Conservation (phyloP, 2,797 vertebrate species). For the Pteropus rufus region DNA sequence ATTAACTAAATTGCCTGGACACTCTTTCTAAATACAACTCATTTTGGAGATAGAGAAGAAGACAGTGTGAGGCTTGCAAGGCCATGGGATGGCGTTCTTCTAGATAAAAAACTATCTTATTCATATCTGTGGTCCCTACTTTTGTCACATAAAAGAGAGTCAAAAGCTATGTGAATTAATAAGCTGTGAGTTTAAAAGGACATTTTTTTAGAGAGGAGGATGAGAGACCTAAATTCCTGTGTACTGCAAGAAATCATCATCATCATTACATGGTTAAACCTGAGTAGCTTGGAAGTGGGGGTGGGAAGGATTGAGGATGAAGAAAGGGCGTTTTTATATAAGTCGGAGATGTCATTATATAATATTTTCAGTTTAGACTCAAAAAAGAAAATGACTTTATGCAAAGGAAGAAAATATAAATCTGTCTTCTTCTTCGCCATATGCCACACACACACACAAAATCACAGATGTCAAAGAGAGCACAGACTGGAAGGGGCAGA, state of each 20-base stretch:
- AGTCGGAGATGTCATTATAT: background rate
- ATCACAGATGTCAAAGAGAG: conserved; percentile 18
- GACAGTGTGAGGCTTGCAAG: background rate
- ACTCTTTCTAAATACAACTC: background rate
- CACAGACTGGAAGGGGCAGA: background rate
- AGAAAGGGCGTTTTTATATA: conserved; percentile 9
- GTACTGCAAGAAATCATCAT: background rate
- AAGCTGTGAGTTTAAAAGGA: background rate
- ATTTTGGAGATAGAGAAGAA: background rate
- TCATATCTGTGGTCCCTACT: background rate
- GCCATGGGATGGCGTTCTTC: background rate
- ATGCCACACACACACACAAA: background rate
- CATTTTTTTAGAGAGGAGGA: background rate
- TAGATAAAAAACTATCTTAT: background rate
- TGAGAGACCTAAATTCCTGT: background rate
- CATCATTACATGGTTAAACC: background rate
- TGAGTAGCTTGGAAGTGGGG: background rate
- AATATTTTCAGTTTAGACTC: conserved; percentile 44
- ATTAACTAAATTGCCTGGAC: background rate
- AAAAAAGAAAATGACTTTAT: conserved; percentile 46
- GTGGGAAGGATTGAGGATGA: background rate
- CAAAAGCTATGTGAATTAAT: background rate
- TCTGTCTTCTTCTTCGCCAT: conserved; percentile 34
- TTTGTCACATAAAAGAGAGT: background rate
- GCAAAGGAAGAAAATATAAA: conserved; percentile 47